Evolutionary conservation across 2,888 invertebrate genomes (phyloP).

Genomic region (Schrankia costaestrigalis): DNA sequence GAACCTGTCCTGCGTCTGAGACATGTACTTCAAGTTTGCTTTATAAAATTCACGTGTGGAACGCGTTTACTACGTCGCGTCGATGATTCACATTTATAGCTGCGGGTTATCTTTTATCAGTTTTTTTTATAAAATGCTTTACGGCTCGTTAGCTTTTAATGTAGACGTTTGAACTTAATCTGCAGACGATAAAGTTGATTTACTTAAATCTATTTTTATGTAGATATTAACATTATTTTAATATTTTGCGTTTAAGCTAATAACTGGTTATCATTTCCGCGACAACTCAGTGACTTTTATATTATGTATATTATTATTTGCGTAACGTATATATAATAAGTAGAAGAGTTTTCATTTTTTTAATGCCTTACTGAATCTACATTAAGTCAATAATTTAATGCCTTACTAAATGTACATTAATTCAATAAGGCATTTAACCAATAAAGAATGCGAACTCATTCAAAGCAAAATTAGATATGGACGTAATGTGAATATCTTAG

Average conservation of each 20-base stretch:
- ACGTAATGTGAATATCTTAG: no score
- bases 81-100: slow-evolving; percentile 39
- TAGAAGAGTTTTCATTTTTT: no score
- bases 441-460: no score
- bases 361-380: no score
- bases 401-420: no score
- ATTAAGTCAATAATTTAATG: no score
- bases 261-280: slow-evolving; percentile 14
- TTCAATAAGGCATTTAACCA: no score
- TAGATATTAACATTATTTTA: background rate
- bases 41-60: slow-evolving; percentile 63
- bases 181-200: slow-evolving; percentile 9
- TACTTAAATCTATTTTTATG: slow-evolving; percentile 1
- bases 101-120: slow-evolving; percentile 29
- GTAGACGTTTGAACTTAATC: slow-evolving; percentile 12
- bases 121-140: slow-evolving; percentile 13
- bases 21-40: slow-evolving; percentile 60
- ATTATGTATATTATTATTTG: no score
- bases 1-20: slow-evolving; percentile 69
- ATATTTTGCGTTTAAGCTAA: slow-evolving; percentile 9
- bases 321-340: no score
- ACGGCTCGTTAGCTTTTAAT: slow-evolving; percentile 19
- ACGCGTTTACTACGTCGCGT: slow-evolving; percentile 39
- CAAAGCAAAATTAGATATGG: no score
- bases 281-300: slow-evolving; percentile 10